Percentiles rank a stretch among this genome's conserved stretches.
phyloP scores from a whole-genome alignment of 2,797 vertebrate genomes.

The Sarcoramphus papa region DNA sequence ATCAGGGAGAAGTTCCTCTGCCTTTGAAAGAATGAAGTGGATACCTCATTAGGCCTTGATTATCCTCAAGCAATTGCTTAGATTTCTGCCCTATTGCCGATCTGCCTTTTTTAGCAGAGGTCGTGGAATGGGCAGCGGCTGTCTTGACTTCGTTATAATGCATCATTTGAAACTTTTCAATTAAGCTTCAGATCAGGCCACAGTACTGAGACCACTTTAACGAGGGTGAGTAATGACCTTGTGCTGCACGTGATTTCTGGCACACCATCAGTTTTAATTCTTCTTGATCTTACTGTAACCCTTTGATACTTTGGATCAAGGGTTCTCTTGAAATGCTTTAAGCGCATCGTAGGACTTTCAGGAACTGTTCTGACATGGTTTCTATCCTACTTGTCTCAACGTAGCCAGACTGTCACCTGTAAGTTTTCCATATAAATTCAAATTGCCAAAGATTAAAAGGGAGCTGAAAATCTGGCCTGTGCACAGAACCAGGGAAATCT shows the following conservation, averaged over 20 bases:
- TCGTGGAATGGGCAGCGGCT: conserved; percentile 72
- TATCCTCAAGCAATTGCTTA: conserved; percentile 69
- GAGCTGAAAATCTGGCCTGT: conserved; percentile 53
- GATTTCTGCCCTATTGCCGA: conserved; percentile 71
- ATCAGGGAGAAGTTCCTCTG: neutral
- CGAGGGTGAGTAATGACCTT: conserved; percentile 78
- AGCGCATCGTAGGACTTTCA: conserved; percentile 72
- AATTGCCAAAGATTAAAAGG: conserved; percentile 80
- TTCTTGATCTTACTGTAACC: conserved; percentile 79
- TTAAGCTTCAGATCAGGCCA: conserved; percentile 79
- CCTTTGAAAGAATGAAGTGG: conserved; percentile 34
- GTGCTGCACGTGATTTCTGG: conserved; percentile 76
- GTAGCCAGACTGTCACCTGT: conserved; percentile 70
- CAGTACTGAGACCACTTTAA: conserved; percentile 75
- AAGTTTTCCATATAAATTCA: conserved; percentile 74
- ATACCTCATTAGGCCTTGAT: conserved; percentile 70
- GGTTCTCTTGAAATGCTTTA: conserved; percentile 74
- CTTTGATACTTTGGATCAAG: conserved; percentile 81
- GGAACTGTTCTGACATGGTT: conserved; percentile 70
- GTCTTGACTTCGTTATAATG: conserved; percentile 77
- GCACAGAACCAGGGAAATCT: conserved; percentile 54
- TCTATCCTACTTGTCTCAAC: conserved; percentile 68
- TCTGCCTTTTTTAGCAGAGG: conserved; percentile 73
- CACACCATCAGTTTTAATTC: conserved; percentile 80
- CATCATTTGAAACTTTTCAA: conserved; percentile 79